phyloP scores from a whole-genome alignment of 2,888 invertebrate species.

The Pollenia angustigena region DNA sequence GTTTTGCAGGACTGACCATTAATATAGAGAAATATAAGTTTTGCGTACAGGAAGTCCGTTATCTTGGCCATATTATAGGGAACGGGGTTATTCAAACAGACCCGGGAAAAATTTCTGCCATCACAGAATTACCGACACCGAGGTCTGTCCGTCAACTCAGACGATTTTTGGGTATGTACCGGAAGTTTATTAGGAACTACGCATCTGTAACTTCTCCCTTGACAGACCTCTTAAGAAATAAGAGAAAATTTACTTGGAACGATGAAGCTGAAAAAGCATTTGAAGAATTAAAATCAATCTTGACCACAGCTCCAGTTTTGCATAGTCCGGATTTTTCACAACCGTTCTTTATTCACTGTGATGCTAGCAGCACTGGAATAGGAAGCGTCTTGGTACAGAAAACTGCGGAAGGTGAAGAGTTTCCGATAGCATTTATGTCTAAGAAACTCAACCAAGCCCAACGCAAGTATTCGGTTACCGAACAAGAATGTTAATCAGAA shows the following conservation, averaged over 20 bases:
- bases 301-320: too few relatives aligned
- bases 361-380: background rate
- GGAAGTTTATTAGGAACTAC: conserved; percentile 23
- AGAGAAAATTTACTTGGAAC: too few relatives aligned
- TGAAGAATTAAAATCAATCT: too few relatives aligned
- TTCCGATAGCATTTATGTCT: conserved; percentile 3
- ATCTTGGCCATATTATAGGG: background rate
- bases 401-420: conserved; percentile 38
- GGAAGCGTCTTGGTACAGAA: conserved; percentile 31
- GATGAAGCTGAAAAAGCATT: too few relatives aligned
- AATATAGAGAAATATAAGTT: conserved; percentile 43
- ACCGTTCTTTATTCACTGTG: background rate
- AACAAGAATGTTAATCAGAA: too few relatives aligned
- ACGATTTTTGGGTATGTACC: conserved; percentile 49
- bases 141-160: conserved; percentile 48
- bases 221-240: conserved; percentile 58
- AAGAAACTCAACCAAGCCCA: too few relatives aligned
- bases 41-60: conserved; percentile 46
- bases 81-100: background rate
- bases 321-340: too few relatives aligned
- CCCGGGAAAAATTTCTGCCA: background rate
- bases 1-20: conserved; percentile 33
- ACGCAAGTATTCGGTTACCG: too few relatives aligned
- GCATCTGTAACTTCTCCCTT: conserved; percentile 43
- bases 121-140: conserved; percentile 53